A percentile compares a stretch with the other conserved stretches of the same genome.
These are phyloP conservation scores for Cariama cristata DNA, from an alignment of 2,113 vertebrate genomes.

Conservation along the genomic window DNA sequence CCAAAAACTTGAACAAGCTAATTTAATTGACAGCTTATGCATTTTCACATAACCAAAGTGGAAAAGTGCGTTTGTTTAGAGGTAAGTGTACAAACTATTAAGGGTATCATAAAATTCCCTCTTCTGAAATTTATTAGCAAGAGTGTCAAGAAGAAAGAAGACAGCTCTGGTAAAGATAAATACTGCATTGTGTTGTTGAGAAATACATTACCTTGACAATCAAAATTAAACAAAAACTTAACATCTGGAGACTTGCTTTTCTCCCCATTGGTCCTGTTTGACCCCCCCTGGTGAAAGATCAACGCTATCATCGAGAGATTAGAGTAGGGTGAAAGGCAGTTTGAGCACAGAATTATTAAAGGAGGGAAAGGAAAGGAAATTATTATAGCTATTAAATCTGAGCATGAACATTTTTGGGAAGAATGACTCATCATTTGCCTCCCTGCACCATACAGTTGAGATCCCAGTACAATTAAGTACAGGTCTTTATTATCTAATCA, in stretches of 20 bases:
- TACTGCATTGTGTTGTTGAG: not conserved
- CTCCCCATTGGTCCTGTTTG: not conserved
- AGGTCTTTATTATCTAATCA: not conserved
- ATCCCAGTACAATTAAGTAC: not conserved
- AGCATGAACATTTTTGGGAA: not conserved
- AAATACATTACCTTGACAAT: not conserved
- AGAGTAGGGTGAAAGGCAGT: not conserved
- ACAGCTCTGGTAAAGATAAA: not conserved
- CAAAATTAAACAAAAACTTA: not conserved
- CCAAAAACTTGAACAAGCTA: accelerated
- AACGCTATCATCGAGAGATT: not conserved
- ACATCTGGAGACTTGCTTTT: not conserved
- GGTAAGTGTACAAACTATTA: not conserved
- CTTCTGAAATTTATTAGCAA: not conserved
- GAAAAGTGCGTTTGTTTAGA: not conserved
- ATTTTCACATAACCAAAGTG: not conserved
- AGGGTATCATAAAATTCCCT: not conserved
- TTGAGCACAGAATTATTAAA: not conserved
- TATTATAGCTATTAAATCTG: not conserved
- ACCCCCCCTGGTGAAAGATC: not conserved
- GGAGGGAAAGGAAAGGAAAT: not conserved
- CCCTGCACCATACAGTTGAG: not conserved
- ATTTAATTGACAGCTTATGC: not conserved
- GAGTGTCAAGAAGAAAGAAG: not conserved
- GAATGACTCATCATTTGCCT: not conserved